These are phyloP conservation scores for Gadus macrocephalus DNA, from an alignment of 2,113 vertebrate species.

Conservation along the genomic window DNA sequence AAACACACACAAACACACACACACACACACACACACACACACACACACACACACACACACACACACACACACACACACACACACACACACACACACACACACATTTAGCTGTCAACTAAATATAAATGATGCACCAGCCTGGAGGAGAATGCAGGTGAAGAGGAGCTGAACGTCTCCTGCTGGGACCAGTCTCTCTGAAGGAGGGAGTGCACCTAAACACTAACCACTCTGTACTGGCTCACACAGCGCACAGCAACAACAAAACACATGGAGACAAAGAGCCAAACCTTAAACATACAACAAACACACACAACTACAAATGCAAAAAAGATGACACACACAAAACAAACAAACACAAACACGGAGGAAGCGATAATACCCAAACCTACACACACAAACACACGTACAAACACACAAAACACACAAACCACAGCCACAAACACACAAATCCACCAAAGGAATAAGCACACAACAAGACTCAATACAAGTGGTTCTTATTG, in stretches of 20 bases:
- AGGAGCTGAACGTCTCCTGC: neutral
- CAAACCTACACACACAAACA: constrained; percentile 5
- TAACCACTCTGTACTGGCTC: constrained; percentile 17
- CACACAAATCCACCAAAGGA: too few species aligned
- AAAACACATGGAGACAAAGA: neutral
- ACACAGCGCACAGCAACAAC: too few species aligned
- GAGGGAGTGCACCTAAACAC: constrained; percentile 33
- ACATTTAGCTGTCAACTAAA: constrained; percentile 44
- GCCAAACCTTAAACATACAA: constrained; percentile 20
- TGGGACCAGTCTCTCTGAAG: constrained; percentile 10
- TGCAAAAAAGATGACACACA: constrained; percentile 9
- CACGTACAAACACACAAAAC: constrained; percentile 8
- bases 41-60: constrained; percentile 3
- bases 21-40: neutral
- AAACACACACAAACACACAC: too few species aligned
- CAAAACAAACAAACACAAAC: constrained; percentile 20
- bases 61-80: constrained; percentile 27
- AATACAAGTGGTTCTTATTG: too few species aligned
- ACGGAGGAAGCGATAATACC: neutral
- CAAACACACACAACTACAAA: neutral
- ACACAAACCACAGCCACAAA: too few species aligned
- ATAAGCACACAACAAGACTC: too few species aligned
- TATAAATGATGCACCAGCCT: constrained; percentile 42
- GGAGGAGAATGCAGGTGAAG: constrained; percentile 16
- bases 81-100: constrained; percentile 11